Evolutionary conservation across 2,888 invertebrate species (phyloP).

Genomic region (Paralinhomoeus sp.): DNA sequence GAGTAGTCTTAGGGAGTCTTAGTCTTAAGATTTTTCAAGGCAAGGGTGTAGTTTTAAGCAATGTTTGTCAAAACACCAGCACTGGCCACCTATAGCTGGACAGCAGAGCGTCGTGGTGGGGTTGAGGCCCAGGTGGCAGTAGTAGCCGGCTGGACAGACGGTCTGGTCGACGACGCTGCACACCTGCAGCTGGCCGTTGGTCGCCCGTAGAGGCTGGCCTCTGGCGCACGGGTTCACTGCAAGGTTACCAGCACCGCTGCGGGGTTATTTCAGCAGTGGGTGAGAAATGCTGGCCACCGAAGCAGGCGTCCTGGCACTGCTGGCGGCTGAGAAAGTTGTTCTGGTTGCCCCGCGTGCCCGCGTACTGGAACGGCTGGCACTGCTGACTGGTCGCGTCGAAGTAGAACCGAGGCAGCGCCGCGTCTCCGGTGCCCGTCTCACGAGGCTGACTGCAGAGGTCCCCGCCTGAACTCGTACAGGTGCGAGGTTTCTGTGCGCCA

Average conservation of each 20-base stretch:
- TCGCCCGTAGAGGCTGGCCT: constrained; percentile 1
- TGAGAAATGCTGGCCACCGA: too few species aligned
- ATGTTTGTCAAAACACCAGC: too few species aligned
- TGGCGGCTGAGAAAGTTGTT: constrained; percentile 7
- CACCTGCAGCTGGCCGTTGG: background rate
- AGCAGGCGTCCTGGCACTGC: constrained; percentile 5
- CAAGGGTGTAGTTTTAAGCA: too few species aligned
- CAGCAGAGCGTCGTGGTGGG: constrained; percentile 5
- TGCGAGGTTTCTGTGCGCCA: too few species aligned
- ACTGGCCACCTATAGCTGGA: constrained; percentile 13
- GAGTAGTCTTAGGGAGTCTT: background rate
- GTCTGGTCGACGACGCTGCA: background rate
- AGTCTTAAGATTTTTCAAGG: background rate
- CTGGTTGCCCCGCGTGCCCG: constrained; percentile 6
- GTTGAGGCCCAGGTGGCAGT: constrained; percentile 6
- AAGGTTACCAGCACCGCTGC: background rate
- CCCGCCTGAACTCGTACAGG: background rate
- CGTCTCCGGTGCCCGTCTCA: constrained; percentile 20
- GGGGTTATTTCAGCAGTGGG: too few species aligned
- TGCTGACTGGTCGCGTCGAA: constrained; percentile 10
- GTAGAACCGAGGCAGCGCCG: constrained; percentile 9
- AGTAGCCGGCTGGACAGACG: constrained; percentile 4
- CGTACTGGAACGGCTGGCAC: constrained; percentile 16
- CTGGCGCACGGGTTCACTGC: constrained; percentile 13
- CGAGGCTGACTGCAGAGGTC: constrained; percentile 9